Percentiles rank a stretch among this genome's conserved stretches.
phyloP scores from a whole-genome alignment of 2,888 invertebrate species.

The Habrosyne pyritoides region DNA sequence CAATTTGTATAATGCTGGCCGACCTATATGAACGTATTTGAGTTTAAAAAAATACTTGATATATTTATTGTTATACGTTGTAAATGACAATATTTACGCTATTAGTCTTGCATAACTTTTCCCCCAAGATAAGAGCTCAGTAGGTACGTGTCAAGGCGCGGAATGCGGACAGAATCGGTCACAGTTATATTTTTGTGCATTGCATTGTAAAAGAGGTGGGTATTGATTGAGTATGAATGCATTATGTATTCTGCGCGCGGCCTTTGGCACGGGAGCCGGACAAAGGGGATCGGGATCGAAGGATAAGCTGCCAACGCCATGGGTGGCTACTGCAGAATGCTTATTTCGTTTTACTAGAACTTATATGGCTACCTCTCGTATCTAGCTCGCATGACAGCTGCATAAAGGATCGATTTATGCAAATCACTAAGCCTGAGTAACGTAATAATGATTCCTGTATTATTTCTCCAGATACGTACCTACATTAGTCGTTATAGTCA shows the following conservation, averaged over 20 bases:
- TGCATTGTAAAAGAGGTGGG: conserved; percentile 55
- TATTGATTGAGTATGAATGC: conserved; percentile 40
- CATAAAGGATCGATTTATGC: neutral
- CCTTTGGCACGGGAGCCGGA: conserved; percentile 68
- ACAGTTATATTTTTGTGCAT: conserved; percentile 63
- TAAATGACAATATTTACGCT: neutral
- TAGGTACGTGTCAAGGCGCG: conserved; percentile 16
- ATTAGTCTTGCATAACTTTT: neutral
- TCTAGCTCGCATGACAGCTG: conserved; percentile 3
- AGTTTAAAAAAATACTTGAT: neutral
- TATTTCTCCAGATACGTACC: too few relatives aligned
- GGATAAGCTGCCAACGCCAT: conserved; percentile 66
- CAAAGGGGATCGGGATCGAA: conserved; percentile 61
- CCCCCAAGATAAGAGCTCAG: conserved; percentile 3
- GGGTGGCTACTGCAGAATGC: conserved; percentile 56
- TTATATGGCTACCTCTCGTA: neutral
- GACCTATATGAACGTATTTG: neutral
- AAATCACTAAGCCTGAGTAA: neutral
- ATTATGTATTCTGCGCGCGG: conserved; percentile 67
- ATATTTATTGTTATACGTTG: neutral
- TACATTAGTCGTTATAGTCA: too few relatives aligned
- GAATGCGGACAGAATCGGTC: conserved; percentile 38
- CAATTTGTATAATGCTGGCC: neutral
- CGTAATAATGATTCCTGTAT: too few relatives aligned
- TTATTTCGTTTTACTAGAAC: conserved; percentile 22